Percentiles rank a stretch among this genome's conserved stretches.
phyloP scores from a whole-genome alignment of 2,113 vertebrate species.

The Crotalus tigris region DNA sequence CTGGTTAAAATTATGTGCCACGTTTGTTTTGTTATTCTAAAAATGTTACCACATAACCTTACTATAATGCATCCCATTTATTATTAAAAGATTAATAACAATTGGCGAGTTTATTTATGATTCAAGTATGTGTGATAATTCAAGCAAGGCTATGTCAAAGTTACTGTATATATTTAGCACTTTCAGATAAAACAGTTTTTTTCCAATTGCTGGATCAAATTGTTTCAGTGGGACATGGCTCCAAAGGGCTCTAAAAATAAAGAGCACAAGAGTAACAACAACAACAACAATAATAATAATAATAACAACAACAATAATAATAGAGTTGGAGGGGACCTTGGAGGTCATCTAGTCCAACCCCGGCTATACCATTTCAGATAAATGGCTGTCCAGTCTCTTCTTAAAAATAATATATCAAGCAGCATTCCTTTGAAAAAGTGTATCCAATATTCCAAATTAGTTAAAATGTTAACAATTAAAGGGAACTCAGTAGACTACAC shows the following conservation, averaged over 20 bases:
- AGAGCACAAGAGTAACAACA: neutral
- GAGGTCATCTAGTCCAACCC: no score
- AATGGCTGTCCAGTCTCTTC: no score
- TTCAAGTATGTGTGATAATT: neutral
- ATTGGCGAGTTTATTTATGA: neutral
- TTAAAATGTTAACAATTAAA: neutral
- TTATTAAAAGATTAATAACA: neutral
- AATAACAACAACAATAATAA: neutral
- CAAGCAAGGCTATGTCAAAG: neutral
- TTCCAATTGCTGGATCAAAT: slow-evolving; percentile 21
- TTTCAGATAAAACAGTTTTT: neutral
- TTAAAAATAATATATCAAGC: neutral
- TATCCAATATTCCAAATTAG: neutral
- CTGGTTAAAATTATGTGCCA: neutral
- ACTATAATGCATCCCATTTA: neutral
- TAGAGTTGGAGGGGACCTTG: no score
- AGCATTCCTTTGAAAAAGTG: neutral
- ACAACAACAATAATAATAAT: neutral
- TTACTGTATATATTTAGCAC: neutral
- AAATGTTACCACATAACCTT: neutral
- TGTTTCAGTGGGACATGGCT: neutral
- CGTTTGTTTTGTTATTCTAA: neutral
- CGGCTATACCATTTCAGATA: no score
- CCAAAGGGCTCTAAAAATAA: neutral
- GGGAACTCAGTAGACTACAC: neutral